A percentile compares a stretch with the other conserved stretches of the same genome.
Evolutionary conservation across 2,888 invertebrate genomes (phyloP).

Genomic region (Oxyteleia sp.): DNA sequence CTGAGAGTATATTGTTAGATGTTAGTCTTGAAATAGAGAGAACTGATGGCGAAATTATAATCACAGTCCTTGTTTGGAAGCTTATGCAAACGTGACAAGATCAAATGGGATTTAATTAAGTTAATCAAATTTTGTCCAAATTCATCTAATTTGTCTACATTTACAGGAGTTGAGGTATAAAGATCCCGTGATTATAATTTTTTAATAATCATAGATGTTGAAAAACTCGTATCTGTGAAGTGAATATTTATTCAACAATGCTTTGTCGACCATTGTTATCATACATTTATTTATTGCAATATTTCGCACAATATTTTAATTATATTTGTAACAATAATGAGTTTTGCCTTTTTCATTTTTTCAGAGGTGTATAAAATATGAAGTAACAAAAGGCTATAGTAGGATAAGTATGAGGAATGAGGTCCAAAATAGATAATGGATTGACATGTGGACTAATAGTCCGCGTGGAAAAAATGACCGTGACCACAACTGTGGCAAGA

Average conservation of each 20-base stretch:
- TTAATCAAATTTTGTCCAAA: constrained; percentile 22
- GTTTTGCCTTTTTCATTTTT: too few species aligned
- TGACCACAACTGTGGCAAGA: too few species aligned
- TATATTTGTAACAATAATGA: too few species aligned
- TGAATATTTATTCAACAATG: neutral
- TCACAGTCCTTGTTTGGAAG: constrained; percentile 6
- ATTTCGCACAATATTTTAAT: too few species aligned
- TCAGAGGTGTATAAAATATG: too few species aligned
- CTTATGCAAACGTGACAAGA: constrained; percentile 8
- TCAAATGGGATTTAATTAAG: constrained; percentile 25
- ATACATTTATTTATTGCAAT: too few species aligned
- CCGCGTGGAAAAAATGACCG: too few species aligned
- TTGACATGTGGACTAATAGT: too few species aligned
- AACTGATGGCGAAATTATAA: neutral
- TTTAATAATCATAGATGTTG: neutral
- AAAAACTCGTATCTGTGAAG: neutral
- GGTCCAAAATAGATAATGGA: too few species aligned
- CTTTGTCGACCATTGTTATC: too few species aligned
- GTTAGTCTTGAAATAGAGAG: neutral
- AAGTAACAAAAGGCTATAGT: too few species aligned
- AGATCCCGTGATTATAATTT: constrained; percentile 8
- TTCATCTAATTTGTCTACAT: constrained; percentile 10
- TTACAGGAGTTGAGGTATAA: neutral
- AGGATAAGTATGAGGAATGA: too few species aligned
- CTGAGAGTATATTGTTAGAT: neutral